Percentiles rank a stretch among this genome's conserved stretches.
Evolutionary conservation across 2,888 invertebrate genomes (phyloP).

Genomic region (Zaprionus lineosus): DNA sequence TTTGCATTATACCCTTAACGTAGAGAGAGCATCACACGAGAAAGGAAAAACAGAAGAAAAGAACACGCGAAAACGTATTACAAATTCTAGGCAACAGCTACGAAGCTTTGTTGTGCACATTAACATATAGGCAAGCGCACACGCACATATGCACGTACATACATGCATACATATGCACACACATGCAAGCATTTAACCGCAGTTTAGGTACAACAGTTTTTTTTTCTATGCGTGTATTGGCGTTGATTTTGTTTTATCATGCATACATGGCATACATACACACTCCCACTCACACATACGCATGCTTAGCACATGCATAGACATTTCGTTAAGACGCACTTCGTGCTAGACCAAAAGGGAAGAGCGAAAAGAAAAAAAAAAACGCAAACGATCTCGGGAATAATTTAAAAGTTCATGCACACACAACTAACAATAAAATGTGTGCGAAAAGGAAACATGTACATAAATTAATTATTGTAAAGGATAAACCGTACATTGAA

Average conservation of each 20-base stretch:
- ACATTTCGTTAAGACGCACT: slow-evolving; percentile 64
- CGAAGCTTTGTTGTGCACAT: slow-evolving; percentile 54
- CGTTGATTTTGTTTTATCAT: slow-evolving; percentile 12
- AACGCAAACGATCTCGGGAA: slow-evolving; percentile 36
- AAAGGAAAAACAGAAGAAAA: slow-evolving; percentile 15
- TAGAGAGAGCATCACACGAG: background rate
- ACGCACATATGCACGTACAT: slow-evolving; percentile 5
- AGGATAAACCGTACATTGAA: slow-evolving; percentile 71
- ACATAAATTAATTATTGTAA: slow-evolving; percentile 66
- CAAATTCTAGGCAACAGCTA: slow-evolving; percentile 65
- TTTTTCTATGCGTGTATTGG: slow-evolving; percentile 7
- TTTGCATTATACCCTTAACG: background rate
- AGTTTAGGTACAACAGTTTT: background rate
- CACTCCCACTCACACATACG: background rate
- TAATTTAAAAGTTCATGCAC: slow-evolving; percentile 75
- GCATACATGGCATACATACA: slow-evolving; percentile 11
- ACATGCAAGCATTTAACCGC: too few relatives aligned
- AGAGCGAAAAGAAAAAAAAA: slow-evolving; percentile 14
- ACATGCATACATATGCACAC: background rate
- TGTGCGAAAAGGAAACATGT: slow-evolving; percentile 33
- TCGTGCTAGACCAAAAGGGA: slow-evolving; percentile 59
- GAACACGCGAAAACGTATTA: slow-evolving; percentile 62
- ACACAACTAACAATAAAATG: slow-evolving; percentile 29
- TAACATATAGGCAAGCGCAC: slow-evolving; percentile 51
- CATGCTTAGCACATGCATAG: slow-evolving; percentile 3